These are phyloP conservation scores for Helicoverpa zea DNA, from an alignment of 1,140 invertebrate genomes.

Conservation along the genomic window DNA sequence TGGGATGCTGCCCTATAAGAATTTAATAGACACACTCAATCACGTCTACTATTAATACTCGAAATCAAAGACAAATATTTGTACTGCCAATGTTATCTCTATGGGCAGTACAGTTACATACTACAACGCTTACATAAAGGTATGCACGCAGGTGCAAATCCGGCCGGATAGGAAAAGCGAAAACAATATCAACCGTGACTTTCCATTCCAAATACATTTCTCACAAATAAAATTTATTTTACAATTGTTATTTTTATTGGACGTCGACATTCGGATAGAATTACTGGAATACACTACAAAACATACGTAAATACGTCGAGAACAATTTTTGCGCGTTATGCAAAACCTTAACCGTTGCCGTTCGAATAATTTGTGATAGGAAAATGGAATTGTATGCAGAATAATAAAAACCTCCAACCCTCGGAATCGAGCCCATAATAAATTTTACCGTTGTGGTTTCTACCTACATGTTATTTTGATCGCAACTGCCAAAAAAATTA, in stretches of 20 bases:
- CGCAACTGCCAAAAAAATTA: constrained; percentile 54
- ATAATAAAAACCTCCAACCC: constrained; percentile 76
- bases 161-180: neutral
- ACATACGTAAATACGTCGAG: constrained; percentile 38
- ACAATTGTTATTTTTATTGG: neutral
- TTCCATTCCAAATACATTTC: constrained; percentile 15
- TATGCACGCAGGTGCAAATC: neutral
- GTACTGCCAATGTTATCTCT: neutral
- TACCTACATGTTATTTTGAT: constrained; percentile 62
- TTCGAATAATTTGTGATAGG: constrained; percentile 80
- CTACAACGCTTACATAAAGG: neutral
- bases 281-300: constrained; percentile 33
- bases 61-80: neutral
- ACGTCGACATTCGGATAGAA: constrained; percentile 7
- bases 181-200: constrained; percentile 27
- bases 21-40: constrained; percentile 39
- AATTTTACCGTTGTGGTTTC: constrained; percentile 69
- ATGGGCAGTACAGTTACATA: neutral
- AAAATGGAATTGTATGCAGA: constrained; percentile 82
- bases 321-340: constrained; percentile 76
- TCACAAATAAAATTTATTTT: constrained; percentile 12
- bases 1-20: neutral
- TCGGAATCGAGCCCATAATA: constrained; percentile 71
- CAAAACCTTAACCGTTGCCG: constrained; percentile 75
- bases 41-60: neutral